Conservation (phyloP, 2,797 vertebrate genomes). For the Pelodytes ibericus region DNA sequence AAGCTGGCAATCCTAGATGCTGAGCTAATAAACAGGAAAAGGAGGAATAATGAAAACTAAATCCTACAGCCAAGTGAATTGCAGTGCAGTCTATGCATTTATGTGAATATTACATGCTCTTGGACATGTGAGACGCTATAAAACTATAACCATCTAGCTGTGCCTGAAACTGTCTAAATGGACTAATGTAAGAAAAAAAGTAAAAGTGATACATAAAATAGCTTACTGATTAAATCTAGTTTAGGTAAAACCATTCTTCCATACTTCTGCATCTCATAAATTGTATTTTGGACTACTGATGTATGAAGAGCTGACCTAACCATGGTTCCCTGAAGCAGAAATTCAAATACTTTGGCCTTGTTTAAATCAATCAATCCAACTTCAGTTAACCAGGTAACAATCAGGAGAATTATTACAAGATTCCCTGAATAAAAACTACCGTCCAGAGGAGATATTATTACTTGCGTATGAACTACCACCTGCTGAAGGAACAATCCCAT, state of each 20-base stretch:
- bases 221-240: neutral
- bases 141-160: too few species aligned
- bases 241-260: conserved; percentile 32
- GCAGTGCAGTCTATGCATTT: too few species aligned
- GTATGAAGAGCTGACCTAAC: conserved; percentile 15
- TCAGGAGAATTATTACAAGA: conserved; percentile 19
- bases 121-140: too few species aligned
- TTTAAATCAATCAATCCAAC: conserved; percentile 35
- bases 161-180: too few species aligned
- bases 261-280: conserved; percentile 1
- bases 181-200: too few species aligned
- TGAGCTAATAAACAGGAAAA: too few species aligned
- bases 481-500: neutral
- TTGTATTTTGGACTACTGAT: neutral
- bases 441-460: neutral
- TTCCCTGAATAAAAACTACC: neutral
- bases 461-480: neutral
- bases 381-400: conserved; percentile 18
- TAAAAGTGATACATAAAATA: too few species aligned
- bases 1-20: too few species aligned
- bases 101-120: too few species aligned
- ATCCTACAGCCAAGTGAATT: too few species aligned
- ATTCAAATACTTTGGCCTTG: conserved; percentile 40
- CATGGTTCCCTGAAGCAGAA: conserved; percentile 22
- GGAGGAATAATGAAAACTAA: too few species aligned